Evolutionary conservation across 2,113 vertebrate genomes (phyloP).

Genomic region (human (Homo sapiens)): DNA sequence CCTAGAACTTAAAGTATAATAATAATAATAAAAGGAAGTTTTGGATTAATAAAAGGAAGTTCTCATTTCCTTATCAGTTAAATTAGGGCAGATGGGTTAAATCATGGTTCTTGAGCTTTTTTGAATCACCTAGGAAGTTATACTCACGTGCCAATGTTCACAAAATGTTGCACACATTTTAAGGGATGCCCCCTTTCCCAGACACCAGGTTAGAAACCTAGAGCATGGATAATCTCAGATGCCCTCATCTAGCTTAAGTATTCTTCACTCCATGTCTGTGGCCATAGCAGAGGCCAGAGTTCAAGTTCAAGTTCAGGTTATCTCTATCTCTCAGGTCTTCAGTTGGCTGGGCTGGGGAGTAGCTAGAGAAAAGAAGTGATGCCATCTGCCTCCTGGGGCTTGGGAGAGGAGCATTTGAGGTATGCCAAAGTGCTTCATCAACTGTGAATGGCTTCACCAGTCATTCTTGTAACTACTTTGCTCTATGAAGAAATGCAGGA

Average conservation of each 20-base stretch:
- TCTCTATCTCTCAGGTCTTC: background rate
- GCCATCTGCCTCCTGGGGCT: background rate
- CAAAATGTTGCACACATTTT: background rate
- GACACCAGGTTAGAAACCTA: background rate
- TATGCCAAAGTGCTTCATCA: background rate
- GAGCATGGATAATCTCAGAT: background rate
- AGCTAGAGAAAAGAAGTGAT: background rate
- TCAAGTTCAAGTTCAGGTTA: background rate
- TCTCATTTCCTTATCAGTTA: background rate
- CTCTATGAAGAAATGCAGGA: background rate
- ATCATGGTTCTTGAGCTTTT: background rate
- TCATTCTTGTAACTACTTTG: background rate
- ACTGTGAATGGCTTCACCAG: background rate
- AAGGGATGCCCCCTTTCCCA: background rate
- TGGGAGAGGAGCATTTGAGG: background rate
- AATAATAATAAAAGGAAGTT: no score
- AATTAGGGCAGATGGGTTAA: background rate
- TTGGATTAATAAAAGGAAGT: background rate
- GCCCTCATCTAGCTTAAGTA: no score
- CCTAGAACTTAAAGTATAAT: no score
- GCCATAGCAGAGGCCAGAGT: background rate
- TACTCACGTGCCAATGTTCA: background rate
- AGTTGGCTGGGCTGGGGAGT: background rate
- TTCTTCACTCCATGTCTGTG: background rate
- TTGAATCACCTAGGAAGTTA: background rate